Evolutionary conservation across 2,888 invertebrate genomes (phyloP).

Genomic region (Campoletis raptor): DNA sequence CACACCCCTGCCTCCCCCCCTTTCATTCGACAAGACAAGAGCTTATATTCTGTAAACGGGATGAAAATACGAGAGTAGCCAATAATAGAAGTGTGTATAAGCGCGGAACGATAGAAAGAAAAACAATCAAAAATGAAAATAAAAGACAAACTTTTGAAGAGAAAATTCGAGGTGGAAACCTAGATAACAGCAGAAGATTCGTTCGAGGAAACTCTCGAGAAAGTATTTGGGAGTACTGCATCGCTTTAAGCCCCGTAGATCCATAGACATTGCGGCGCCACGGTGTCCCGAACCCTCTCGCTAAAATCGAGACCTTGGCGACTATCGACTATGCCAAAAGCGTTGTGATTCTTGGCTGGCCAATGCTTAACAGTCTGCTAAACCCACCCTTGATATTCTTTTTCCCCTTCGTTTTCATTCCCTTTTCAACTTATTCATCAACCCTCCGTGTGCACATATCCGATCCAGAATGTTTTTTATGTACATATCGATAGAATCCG

Average conservation of each 20-base stretch:
- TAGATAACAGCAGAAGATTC: slow-evolving; percentile 23
- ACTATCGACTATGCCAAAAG: slow-evolving; percentile 69
- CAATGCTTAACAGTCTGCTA: slow-evolving; percentile 27
- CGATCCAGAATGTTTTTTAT: slow-evolving; percentile 1
- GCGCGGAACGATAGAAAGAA: not conserved
- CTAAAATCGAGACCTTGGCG: slow-evolving; percentile 75
- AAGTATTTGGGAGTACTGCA: slow-evolving; percentile 60
- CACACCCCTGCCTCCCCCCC: not conserved
- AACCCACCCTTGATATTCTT: slow-evolving; percentile 5
- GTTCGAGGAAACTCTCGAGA: slow-evolving; percentile 6
- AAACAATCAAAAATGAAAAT: not conserved
- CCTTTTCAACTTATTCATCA: not conserved
- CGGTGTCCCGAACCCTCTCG: slow-evolving; percentile 70
- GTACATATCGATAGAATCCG: not conserved
- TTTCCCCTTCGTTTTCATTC: not conserved
- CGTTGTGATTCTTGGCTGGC: slow-evolving; percentile 45
- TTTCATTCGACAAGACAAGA: not conserved
- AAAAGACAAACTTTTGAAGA: not conserved
- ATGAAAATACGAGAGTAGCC: not conserved
- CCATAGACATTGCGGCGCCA: slow-evolving; percentile 77
- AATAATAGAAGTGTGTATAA: not conserved
- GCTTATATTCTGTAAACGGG: not conserved
- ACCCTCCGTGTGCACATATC: not conserved
- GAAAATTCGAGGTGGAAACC: not conserved
- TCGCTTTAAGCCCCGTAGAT: slow-evolving; percentile 66